Evolutionary conservation across 2,797 vertebrate genomes (phyloP).

Genomic region (Numenius phaeopus): DNA sequence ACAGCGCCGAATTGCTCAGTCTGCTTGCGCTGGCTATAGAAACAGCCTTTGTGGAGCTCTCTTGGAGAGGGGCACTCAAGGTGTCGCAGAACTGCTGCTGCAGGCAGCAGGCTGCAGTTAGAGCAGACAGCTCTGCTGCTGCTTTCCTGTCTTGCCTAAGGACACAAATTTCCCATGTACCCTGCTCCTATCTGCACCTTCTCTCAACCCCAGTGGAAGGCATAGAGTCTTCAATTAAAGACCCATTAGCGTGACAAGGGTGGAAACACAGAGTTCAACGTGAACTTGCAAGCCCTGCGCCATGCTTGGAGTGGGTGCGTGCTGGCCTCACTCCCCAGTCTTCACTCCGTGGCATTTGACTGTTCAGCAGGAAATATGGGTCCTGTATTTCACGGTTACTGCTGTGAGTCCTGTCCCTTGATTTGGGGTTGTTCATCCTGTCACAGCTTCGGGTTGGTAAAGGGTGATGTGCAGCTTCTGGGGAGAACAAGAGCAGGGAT

Average conservation of each 20-base stretch:
- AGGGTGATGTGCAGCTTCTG: background rate
- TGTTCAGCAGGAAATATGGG: background rate
- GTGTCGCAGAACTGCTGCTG: background rate
- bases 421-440: background rate
- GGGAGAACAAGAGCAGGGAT: background rate
- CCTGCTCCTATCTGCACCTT: background rate
- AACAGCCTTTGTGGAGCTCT: background rate
- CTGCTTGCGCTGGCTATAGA: background rate
- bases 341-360: background rate
- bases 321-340: background rate
- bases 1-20: background rate
- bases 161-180: background rate
- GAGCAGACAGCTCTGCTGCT: background rate
- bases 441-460: background rate
- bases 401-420: background rate
- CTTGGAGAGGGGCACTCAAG: background rate
- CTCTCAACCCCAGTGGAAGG: background rate
- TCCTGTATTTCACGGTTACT: background rate
- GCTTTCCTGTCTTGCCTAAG: background rate
- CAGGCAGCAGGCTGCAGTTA: background rate
- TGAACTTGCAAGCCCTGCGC: background rate
- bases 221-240: background rate
- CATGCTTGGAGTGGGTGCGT: fast-evolving
- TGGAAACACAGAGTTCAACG: background rate
- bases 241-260: background rate